Conservation (phyloP, 2,113 vertebrate species). For the Paraplagusia blochii region DNA sequence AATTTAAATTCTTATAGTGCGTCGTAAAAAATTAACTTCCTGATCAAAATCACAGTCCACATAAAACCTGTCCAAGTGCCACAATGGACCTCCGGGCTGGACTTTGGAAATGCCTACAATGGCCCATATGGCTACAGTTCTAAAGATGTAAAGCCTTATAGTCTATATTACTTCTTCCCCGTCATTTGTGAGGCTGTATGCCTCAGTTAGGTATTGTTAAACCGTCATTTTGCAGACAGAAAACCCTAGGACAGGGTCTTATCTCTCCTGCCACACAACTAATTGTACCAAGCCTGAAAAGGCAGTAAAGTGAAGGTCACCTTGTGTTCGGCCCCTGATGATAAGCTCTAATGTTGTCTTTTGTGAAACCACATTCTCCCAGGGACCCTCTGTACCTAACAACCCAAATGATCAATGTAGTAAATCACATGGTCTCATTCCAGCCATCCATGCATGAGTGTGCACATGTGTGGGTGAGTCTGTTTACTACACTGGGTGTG, state of each 20-base stretch:
- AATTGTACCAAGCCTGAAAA: constrained; percentile 50
- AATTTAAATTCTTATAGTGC: too few relatives aligned
- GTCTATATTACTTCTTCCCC: too few relatives aligned
- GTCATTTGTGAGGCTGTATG: too few relatives aligned
- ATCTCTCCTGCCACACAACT: constrained; percentile 43
- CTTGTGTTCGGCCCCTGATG: constrained; percentile 63
- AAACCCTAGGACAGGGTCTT: constrained; percentile 22
- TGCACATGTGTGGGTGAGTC: constrained; percentile 4
- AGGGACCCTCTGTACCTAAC: constrained; percentile 53
- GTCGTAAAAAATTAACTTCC: too few relatives aligned
- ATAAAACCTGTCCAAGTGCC: too few relatives aligned
- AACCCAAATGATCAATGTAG: constrained; percentile 63
- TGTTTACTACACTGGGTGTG: constrained; percentile 2
- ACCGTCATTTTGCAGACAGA: constrained; percentile 6
- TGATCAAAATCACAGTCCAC: too few relatives aligned
- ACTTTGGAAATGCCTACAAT: too few relatives aligned
- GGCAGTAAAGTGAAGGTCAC: constrained; percentile 67
- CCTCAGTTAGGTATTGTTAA: too few relatives aligned
- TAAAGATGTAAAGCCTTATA: too few relatives aligned
- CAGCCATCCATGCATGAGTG: constrained; percentile 10
- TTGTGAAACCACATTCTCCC: constrained; percentile 61
- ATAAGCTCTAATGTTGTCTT: constrained; percentile 69
- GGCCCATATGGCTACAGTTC: too few relatives aligned
- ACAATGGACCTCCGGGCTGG: too few relatives aligned
- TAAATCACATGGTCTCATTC: constrained; percentile 62